These are phyloP conservation scores for Amphilophus citrinellus DNA, from an alignment of 2,113 vertebrate genomes.

Conservation along the genomic window DNA sequence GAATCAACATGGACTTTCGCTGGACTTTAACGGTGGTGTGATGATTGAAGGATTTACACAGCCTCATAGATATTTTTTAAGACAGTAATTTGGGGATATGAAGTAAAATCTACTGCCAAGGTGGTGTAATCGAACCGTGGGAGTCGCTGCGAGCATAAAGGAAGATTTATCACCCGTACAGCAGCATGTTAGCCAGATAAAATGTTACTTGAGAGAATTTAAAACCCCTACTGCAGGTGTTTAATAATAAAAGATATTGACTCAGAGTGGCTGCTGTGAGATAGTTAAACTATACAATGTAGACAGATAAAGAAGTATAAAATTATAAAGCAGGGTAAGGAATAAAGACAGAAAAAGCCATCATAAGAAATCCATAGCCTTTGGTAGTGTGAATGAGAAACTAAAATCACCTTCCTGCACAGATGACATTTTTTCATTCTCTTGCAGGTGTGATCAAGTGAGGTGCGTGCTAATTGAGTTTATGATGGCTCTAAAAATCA, in stretches of 20 bases:
- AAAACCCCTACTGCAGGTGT: conserved; percentile 42
- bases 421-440: not conserved
- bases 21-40: conserved; percentile 44
- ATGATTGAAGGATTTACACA: conserved; percentile 65
- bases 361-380: not conserved
- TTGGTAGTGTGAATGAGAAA: too few relatives aligned
- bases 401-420: not conserved
- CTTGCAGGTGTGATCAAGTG: not conserved
- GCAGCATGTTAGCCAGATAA: conserved; percentile 58
- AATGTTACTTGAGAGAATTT: conserved; percentile 62
- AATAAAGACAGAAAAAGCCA: not conserved
- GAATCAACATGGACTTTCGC: conserved; percentile 67
- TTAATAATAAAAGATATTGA: conserved; percentile 20
- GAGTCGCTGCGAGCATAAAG: conserved; percentile 42
- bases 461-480: too few relatives aligned
- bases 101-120: conserved; percentile 61
- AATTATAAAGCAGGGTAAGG: not conserved
- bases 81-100: conserved; percentile 57
- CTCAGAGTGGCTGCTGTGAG: not conserved
- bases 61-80: conserved; percentile 30
- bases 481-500: too few relatives aligned
- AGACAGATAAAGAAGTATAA: conserved; percentile 19
- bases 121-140: conserved; percentile 65
- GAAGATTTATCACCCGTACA: conserved; percentile 64
- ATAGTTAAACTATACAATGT: conserved; percentile 9